Percentiles rank a stretch among this genome's conserved stretches.
Conservation (phyloP, 1,140 invertebrate genomes). For the Ceratosolen fusciceps region DNA sequence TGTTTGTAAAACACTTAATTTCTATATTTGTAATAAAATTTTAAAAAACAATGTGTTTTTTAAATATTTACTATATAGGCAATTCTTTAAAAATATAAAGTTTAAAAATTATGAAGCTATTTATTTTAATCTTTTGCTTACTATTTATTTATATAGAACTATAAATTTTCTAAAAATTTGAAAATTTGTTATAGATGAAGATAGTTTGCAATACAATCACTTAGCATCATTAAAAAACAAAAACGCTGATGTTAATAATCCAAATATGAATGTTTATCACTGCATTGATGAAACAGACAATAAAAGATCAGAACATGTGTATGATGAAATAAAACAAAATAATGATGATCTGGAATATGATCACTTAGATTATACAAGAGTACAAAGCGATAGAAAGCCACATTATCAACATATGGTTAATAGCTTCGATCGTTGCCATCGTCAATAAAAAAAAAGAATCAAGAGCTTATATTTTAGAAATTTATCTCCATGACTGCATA, state of each 20-base stretch:
- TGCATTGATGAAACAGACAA: slow-evolving; percentile 81
- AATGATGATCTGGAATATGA: slow-evolving; percentile 86
- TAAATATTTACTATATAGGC: too few relatives aligned
- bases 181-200: slow-evolving; percentile 65
- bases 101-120: too few relatives aligned
- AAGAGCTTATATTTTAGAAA: slow-evolving; percentile 14
- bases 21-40: too few relatives aligned
- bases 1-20: too few relatives aligned
- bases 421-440: slow-evolving; percentile 63
- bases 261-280: slow-evolving; percentile 85
- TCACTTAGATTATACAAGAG: slow-evolving; percentile 87
- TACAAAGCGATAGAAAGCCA: slow-evolving; percentile 83
- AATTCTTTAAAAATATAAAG: too few relatives aligned
- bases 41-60: too few relatives aligned
- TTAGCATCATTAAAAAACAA: slow-evolving; percentile 80
- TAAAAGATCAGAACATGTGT: slow-evolving; percentile 85
- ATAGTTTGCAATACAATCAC: slow-evolving; percentile 74
- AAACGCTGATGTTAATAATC: slow-evolving; percentile 87
- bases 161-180: neutral
- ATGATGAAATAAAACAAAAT: slow-evolving; percentile 93
- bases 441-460: slow-evolving; percentile 34
- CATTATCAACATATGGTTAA: slow-evolving; percentile 87
- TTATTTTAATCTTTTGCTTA: too few relatives aligned
- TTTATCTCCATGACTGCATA: neutral
- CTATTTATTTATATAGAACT: too few relatives aligned